Conservation (phyloP, 2,797 vertebrate species). For the Artibeus lituratus region DNA sequence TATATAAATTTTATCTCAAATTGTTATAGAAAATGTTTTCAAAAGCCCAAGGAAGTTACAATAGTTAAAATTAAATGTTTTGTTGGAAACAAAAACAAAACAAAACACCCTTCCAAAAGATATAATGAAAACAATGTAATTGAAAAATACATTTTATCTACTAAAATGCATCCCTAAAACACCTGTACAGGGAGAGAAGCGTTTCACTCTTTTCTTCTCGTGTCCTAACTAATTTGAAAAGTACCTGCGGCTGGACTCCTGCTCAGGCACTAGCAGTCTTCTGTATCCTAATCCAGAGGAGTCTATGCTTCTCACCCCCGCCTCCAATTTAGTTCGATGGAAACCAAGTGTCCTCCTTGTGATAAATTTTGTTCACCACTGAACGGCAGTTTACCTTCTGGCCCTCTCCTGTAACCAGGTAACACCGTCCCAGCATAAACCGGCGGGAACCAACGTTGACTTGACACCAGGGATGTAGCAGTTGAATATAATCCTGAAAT, state of each 20-base stretch:
- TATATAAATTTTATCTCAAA: background rate
- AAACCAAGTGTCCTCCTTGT: background rate
- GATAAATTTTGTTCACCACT: background rate
- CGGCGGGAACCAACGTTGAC: slow-evolving; percentile 94
- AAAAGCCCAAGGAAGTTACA: background rate
- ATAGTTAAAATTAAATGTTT: background rate
- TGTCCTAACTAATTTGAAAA: background rate
- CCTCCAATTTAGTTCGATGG: background rate
- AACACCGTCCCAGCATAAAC: slow-evolving; percentile 94
- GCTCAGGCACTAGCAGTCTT: background rate
- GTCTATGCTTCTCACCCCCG: background rate
- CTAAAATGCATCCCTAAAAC: background rate
- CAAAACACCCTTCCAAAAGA: background rate
- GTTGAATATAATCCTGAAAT: slow-evolving; percentile 90
- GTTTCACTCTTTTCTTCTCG: background rate
- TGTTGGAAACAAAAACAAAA: background rate
- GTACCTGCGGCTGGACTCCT: background rate
- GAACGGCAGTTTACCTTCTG: slow-evolving; percentile 88
- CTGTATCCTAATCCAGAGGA: background rate
- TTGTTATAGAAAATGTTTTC: background rate
- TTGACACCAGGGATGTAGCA: slow-evolving; percentile 94
- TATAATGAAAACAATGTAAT: background rate
- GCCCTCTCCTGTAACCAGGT: slow-evolving; percentile 93
- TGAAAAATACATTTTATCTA: background rate
- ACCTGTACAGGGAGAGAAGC: background rate